Conservation (phyloP, 2,113 vertebrate species). For the Campylomormyrus numenius region DNA sequence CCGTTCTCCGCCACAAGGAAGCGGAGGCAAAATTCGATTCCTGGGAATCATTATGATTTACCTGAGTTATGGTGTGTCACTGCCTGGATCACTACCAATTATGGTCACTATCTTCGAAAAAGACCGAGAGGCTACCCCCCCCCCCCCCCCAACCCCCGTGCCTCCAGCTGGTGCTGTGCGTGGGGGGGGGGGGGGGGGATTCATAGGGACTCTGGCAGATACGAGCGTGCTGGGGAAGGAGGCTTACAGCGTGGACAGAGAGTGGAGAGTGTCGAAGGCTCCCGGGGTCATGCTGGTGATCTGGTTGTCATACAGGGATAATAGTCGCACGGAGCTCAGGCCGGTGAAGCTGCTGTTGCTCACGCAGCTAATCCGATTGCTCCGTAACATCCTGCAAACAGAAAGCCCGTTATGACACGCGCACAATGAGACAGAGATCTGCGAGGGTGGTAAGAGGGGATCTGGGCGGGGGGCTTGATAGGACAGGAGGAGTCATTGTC, state of each 20-base stretch:
- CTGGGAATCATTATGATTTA: background rate
- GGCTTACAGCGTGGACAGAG: constrained; percentile 89
- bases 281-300: constrained; percentile 87
- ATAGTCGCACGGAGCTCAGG: constrained; percentile 86
- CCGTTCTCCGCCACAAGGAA: background rate
- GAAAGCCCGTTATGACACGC: background rate
- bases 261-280: constrained; percentile 90
- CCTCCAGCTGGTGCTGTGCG: background rate
- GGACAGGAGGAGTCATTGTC: background rate
- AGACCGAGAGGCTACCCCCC: background rate
- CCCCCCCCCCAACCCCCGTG: background rate
- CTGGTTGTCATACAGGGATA: constrained; percentile 95
- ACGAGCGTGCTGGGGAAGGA: background rate
- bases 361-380: constrained; percentile 91
- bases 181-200: background rate
- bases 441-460: background rate
- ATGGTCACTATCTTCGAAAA: background rate
- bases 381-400: constrained; percentile 82
- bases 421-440: background rate
- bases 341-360: constrained; percentile 92
- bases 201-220: too few relatives aligned
- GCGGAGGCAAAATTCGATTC: background rate
- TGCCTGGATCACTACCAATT: background rate
- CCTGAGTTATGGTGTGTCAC: background rate
- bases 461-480: background rate